Conservation (phyloP, 1,140 invertebrate species). For the Rhyacophila brunnea region DNA sequence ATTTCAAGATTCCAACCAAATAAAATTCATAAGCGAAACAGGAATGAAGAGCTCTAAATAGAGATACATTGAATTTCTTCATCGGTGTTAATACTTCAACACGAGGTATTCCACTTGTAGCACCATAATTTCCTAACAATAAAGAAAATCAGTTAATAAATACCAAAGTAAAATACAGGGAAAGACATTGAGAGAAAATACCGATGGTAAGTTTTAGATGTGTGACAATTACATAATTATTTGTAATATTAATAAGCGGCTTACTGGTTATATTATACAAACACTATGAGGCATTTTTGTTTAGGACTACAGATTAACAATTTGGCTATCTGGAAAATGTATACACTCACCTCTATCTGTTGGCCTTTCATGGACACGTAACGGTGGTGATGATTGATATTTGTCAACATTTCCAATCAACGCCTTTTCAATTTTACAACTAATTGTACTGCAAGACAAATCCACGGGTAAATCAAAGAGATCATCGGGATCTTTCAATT, state of each 20-base stretch:
- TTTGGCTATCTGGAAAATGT: too few species aligned
- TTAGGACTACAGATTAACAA: too few species aligned
- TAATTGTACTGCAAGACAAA: slow-evolving; percentile 62
- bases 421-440: slow-evolving; percentile 58
- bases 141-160: too few species aligned
- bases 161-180: too few species aligned
- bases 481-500: slow-evolving; percentile 75
- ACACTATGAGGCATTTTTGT: too few species aligned
- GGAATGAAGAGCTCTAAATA: slow-evolving; percentile 74
- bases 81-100: slow-evolving; percentile 36
- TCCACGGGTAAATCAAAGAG: slow-evolving; percentile 80
- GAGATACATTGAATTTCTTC: slow-evolving; percentile 56
- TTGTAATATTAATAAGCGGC: too few species aligned
- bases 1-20: slow-evolving; percentile 81
- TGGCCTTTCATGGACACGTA: too few species aligned
- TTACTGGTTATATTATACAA: too few species aligned
- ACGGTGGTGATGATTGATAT: slow-evolving; percentile 28
- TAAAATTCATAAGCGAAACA: slow-evolving; percentile 89
- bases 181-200: too few species aligned
- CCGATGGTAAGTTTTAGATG: too few species aligned
- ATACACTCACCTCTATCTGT: too few species aligned
- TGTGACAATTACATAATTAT: too few species aligned
- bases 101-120: slow-evolving; percentile 35
- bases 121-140: slow-evolving; percentile 42
- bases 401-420: slow-evolving; percentile 50